A percentile compares a stretch with the other conserved stretches of the same genome.
These are phyloP conservation scores for Furcula furcula DNA, from an alignment of 2,888 invertebrate species.

Conservation along the genomic window DNA sequence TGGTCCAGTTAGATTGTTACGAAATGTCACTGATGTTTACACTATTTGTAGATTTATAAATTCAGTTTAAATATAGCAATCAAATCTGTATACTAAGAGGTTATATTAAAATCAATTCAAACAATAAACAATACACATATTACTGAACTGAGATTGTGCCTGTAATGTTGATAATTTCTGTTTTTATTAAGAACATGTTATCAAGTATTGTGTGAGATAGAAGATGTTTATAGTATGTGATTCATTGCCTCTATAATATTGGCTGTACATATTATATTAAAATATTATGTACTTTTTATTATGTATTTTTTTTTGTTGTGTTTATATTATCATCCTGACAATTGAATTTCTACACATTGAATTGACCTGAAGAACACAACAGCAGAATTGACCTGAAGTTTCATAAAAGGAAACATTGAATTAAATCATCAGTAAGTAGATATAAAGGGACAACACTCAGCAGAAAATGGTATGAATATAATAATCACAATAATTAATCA, in stretches of 20 bases:
- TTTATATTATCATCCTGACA: too few relatives aligned
- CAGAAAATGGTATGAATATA: too few relatives aligned
- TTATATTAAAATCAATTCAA: slow-evolving; percentile 22
- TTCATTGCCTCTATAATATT: slow-evolving; percentile 42
- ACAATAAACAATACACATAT: slow-evolving; percentile 31
- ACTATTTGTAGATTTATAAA: slow-evolving; percentile 4
- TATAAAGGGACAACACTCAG: too few relatives aligned
- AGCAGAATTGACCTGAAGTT: too few relatives aligned
- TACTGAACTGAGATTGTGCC: slow-evolving; percentile 28
- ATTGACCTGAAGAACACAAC: too few relatives aligned
- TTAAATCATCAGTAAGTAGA: too few relatives aligned
- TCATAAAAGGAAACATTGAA: too few relatives aligned
- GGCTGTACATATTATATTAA: too few relatives aligned
- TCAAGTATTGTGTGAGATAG: slow-evolving; percentile 48
- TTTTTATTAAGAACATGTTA: slow-evolving; percentile 56
- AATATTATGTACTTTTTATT: too few relatives aligned
- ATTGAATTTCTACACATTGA: too few relatives aligned
- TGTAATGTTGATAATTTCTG: slow-evolving; percentile 40
- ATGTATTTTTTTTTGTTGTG: too few relatives aligned
- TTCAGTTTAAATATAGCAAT: slow-evolving; percentile 4
- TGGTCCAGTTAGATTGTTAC: slow-evolving; percentile 13
- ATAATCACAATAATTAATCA: too few relatives aligned
- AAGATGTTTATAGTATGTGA: slow-evolving; percentile 53
- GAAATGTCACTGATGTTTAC: slow-evolving; percentile 13
- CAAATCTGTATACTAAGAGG: slow-evolving; percentile 6